Evolutionary conservation across 2,113 vertebrate species (phyloP), one percentile per base, ranked within the genome.

Genomic region (Trochalopteron elliotii): DNA sequence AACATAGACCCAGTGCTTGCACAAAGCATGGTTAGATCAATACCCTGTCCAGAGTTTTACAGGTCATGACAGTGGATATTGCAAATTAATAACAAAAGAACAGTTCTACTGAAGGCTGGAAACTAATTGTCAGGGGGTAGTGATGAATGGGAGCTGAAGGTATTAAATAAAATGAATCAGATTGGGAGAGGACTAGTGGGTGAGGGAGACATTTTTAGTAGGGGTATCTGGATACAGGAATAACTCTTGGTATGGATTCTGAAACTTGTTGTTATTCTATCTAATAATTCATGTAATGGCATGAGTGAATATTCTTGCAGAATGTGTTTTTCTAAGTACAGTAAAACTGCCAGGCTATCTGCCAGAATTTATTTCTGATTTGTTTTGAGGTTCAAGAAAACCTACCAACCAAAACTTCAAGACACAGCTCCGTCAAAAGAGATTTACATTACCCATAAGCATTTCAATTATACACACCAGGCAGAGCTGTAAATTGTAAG

Each of bases 331-430:
- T 94, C 57, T 75, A 83, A 70, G 76, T 83, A 83, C 72, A 92
- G 86, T 92, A 92, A 95, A 94, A 90, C 83, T 81, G 76, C 60
- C 90, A 94, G 88, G 24, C 40, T 93, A 83, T 78, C 83, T 87
- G 80, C 44, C 88, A 93, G 83, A 83, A 95, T 96, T 94, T 94
- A 92, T 92, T 95, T 89, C 84, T 88, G 79, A 92, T 90, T 86
- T 94, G 89, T 89, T 94, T 64, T 61, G 94, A 87, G 71, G 47
- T 89, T 87, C 82, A 53, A 56, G 70, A 81, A 93, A 95, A 94
- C 30, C 39, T 83, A 60, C 80, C 67, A 94, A 84, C 44, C 56
- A 52, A 93, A 72, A 47, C 96, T 84, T 81, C 84, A 89, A 93
- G 83, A 56, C 60, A 76, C 22, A 89, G 40, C 50, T 94, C 57